phyloP scores from a whole-genome alignment of 1,140 invertebrate genomes.

The Mizuhopecten yessoensis region DNA sequence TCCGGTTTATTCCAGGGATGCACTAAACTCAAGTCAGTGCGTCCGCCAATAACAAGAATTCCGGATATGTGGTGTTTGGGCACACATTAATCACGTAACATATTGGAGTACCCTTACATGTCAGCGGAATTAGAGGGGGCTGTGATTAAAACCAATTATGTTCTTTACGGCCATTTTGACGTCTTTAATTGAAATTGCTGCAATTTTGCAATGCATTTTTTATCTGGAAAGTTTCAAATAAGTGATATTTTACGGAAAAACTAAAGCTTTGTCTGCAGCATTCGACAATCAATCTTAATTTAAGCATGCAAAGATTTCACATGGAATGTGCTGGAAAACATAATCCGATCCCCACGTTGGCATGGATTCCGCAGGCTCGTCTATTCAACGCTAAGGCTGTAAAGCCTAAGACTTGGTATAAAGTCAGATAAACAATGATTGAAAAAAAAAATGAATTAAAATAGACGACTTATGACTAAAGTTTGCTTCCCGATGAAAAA shows the following conservation, averaged over 20 bases:
- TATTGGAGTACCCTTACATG: background rate
- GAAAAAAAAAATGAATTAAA: background rate
- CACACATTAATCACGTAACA: background rate
- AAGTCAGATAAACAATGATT: background rate
- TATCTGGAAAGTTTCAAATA: conserved; percentile 29
- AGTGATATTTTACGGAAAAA: background rate
- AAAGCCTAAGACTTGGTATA: background rate
- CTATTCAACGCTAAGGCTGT: background rate
- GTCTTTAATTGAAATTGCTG: conserved; percentile 31
- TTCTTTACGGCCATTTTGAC: background rate
- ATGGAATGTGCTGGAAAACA: background rate
- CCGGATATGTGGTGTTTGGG: conserved; percentile 22
- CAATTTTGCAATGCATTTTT: background rate
- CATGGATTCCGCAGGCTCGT: background rate
- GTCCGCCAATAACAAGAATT: background rate
- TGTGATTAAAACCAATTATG: conserved; percentile 3
- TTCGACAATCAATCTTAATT: background rate
- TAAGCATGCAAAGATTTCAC: background rate
- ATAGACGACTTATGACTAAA: background rate
- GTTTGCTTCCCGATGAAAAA: background rate
- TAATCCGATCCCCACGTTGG: background rate
- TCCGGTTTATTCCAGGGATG: background rate
- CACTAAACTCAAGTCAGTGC: background rate
- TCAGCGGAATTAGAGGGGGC: background rate
- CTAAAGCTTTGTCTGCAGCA: background rate